Percentiles rank a stretch among this genome's conserved stretches.
phyloP scores from a whole-genome alignment of 2,888 invertebrate species.

The Sarcophaga rosellei region DNA sequence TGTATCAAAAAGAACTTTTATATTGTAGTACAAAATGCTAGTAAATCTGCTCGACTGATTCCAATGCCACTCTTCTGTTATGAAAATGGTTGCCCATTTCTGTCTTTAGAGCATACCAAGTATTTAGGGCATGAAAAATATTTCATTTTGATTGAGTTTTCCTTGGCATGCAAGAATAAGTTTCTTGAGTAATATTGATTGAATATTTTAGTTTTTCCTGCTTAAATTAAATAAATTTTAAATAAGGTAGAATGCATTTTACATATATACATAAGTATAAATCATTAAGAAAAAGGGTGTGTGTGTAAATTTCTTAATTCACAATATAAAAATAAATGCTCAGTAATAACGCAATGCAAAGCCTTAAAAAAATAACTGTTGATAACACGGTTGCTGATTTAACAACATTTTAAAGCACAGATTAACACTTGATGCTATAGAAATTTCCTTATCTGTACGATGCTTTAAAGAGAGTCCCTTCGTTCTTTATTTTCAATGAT shows the following conservation, averaged over 20 bases:
- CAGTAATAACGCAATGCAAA: too few relatives aligned
- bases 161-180: constrained; percentile 54
- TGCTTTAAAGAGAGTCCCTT: not conserved
- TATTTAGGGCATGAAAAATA: constrained; percentile 59
- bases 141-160: constrained; percentile 60
- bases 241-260: constrained; percentile 42
- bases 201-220: not conserved
- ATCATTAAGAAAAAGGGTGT: constrained; percentile 25
- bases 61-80: not conserved
- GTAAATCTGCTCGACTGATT: not conserved
- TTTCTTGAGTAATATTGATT: constrained; percentile 54
- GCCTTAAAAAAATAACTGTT: too few relatives aligned
- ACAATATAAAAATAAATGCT: too few relatives aligned
- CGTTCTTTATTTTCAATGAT: not conserved
- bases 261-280: constrained; percentile 1
- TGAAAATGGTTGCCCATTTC: constrained; percentile 11
- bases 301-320: constrained; percentile 3
- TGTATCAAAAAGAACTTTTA: too few relatives aligned
- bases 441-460: not conserved
- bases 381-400: not conserved
- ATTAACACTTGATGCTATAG: constrained; percentile 32
- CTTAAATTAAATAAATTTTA: constrained; percentile 38
- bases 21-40: too few relatives aligned
- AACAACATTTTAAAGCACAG: not conserved
- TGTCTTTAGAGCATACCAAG: not conserved